Conservation (phyloP, 2,797 vertebrate genomes). For the Cyprinella venusta region DNA sequence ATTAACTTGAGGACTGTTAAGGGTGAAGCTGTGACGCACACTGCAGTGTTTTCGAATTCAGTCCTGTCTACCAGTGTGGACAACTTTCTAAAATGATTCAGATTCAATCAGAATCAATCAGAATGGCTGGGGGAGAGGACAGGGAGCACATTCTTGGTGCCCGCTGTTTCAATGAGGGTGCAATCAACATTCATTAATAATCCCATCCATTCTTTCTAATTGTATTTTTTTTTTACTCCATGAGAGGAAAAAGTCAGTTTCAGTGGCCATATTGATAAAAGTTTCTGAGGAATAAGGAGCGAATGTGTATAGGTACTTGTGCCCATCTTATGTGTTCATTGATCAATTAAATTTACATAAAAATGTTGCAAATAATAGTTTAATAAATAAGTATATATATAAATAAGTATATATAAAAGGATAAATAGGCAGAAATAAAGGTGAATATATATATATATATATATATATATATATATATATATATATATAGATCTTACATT, state of each 20-base stretch:
- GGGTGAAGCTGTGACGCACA: constrained; percentile 9
- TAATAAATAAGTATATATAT: no score
- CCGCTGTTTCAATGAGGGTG: constrained; percentile 5
- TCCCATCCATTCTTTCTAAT: constrained; percentile 52
- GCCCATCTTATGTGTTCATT: no score
- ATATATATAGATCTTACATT: no score
- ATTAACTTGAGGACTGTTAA: constrained; percentile 43
- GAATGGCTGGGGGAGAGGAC: not conserved
- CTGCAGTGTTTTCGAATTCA: not conserved
- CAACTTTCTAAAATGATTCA: constrained; percentile 32
- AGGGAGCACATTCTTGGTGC: constrained; percentile 17
- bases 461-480: no score
- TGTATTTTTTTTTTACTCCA: not conserved
- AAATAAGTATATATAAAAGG: no score
- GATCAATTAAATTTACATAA: no score
- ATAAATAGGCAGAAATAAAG: no score
- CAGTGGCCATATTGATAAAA: not conserved
- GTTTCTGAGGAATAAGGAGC: not conserved
- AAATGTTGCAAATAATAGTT: no score
- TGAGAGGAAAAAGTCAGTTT: not conserved
- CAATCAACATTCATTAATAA: constrained; percentile 51
- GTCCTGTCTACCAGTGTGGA: not conserved
- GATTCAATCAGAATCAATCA: no score
- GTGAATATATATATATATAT: no score
- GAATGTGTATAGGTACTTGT: no score